Conservation (phyloP, 2,888 invertebrate genomes). For the Cephonodes hylas region DNA sequence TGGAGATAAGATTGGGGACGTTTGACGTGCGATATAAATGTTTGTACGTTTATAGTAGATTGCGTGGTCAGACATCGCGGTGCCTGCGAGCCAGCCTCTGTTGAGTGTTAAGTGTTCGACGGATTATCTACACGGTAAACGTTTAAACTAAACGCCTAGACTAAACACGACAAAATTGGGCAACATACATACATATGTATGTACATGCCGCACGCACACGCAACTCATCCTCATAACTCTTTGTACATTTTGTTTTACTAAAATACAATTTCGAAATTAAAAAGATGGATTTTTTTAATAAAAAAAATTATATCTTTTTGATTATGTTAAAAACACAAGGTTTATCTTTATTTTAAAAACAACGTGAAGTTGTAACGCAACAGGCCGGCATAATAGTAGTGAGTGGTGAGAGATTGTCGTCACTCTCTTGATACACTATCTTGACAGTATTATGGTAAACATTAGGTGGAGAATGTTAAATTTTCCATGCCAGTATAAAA, state of each 20-base stretch:
- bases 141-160: constrained; percentile 43
- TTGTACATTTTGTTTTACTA: constrained; percentile 30
- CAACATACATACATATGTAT: too few relatives aligned
- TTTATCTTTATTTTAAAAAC: too few relatives aligned
- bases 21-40: constrained; percentile 21
- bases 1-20: constrained; percentile 22
- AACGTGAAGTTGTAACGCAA: too few relatives aligned
- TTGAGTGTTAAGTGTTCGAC: constrained; percentile 35
- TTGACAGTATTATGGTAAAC: too few relatives aligned
- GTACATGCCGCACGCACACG: constrained; percentile 10
- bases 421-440: too few relatives aligned
- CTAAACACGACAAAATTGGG: constrained; percentile 35
- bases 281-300: not conserved
- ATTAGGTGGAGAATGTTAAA: not conserved
- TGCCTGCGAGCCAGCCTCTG: constrained; percentile 32
- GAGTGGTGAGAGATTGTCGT: too few relatives aligned
- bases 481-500: not conserved
- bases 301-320: too few relatives aligned
- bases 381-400: too few relatives aligned
- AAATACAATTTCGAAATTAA: not conserved
- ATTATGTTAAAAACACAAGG: too few relatives aligned
- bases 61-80: constrained; percentile 46
- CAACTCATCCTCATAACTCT: constrained; percentile 7
- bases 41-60: constrained; percentile 30
- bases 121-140: constrained; percentile 44